Base-by-base conservation (phyloP, 2,888 invertebrate species). In the Nipponacmea schrenckii region DNA sequence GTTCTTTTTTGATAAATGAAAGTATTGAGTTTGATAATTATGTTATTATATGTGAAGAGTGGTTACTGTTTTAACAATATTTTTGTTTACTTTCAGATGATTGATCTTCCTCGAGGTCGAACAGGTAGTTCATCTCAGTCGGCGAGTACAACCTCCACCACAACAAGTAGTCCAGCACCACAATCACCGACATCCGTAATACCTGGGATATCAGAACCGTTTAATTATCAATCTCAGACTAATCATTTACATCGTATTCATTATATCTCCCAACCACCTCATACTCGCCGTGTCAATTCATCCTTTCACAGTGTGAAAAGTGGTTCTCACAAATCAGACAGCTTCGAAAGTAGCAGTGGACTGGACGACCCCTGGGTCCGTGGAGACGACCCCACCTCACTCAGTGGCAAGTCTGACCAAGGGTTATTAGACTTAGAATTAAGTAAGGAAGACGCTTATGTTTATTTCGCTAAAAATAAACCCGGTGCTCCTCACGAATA, bases 91-190 rank as follows among this genome's bases (percentile, higher is more conserved):
- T 90, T 89, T 0, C 90, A 96, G 96, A 94, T 96, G 81, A 91
- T 96, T 85, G 94, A 96, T 90, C 92, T 97, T 85, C 94, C 94
- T 74, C 92, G 93, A 86, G 94, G 94, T 93, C 77, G 92, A 93
- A 85, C 95, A 45, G 86, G 83, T 74, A 85, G 84, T 71, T 84
- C 84, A 20, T 86, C 87, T 7, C 84, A 85, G 75, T 83, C 84
- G 26, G 83, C 82, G 45, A 85, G 84, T 70, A 87, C 91, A 73
- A 91, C 87, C 31, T 88, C 88, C 20, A 87, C 87, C 68, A 87
- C 86, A 27, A 87, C 86, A 26, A 86, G 84, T 75, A 86, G 82
- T 72, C 85, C 83, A 45, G 81, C 82, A 45, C 85, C 85, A 64
- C 82, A 82, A 73, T 84, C 85, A 46, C 84, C 87, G 27, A 78